Evolutionary conservation across 2,797 vertebrate species (phyloP), one percentile per base, ranked within the genome.

Genomic region (Acomys russatus): DNA sequence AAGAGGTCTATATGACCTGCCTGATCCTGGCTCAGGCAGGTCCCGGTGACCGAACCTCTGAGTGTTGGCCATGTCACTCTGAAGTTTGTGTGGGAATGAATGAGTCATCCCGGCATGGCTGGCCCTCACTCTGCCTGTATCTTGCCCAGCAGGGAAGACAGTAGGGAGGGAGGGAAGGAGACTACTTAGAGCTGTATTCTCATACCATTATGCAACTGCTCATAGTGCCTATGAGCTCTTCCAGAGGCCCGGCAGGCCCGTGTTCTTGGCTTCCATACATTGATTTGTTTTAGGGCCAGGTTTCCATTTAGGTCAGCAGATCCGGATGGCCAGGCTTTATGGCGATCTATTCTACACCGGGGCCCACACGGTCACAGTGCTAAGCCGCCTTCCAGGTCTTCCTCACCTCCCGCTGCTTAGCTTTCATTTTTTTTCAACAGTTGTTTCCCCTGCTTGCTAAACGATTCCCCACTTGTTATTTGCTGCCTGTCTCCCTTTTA

Each of bases 121-220:
- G 96, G 91, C 63, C 90, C 96, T 93, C 73, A 5, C 44, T 73
- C 90, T 95, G 92, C 93, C 93, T 95, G 85, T 18, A 3, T 82
- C 94, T 77, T 82, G 44, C 89, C 95, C 78, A 18, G 91, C 4
- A 38, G 94, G 78, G 82, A 84, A 68, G 92, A 84, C 84, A 76
- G 95, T 49, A 22, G 84, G 79, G 87, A 79, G 70, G 61, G 66
- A 54, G 33, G 25, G 22, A 44, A 63, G 90, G 25, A 68, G 92
- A 76, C 44, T 22, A 74, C 59, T 80, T 9, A 22, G 86, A 78
- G 61, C 74, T 94, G 82, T 64, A 70, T 91, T 93, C 96, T 94
- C 87, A 96, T 44, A 96, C 88, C 35, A 74, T 64, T 95, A 91
- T 64, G 93, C 80, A 94, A 87, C 49, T 78, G 85, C 90, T 61